These are phyloP conservation scores for Hypotaenidia okinawae DNA, from an alignment of 2,797 vertebrate species.

Conservation along the genomic window DNA sequence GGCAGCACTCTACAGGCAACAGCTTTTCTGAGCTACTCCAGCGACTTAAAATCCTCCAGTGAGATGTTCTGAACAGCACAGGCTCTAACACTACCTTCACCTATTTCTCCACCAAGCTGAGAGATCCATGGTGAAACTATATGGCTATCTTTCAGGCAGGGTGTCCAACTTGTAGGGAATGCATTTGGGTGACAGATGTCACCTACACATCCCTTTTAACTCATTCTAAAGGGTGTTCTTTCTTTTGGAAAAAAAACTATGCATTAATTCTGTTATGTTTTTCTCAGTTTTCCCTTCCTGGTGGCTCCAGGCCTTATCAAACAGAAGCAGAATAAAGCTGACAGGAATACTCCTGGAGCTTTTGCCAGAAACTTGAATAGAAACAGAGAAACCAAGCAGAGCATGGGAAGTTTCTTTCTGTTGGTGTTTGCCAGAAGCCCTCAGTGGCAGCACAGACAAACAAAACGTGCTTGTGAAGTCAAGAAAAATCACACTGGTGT, in stretches of 20 bases:
- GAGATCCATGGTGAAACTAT: background rate
- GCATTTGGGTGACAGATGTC: background rate
- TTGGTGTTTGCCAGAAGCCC: conserved; percentile 40
- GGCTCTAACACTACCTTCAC: background rate
- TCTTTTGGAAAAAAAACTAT: background rate
- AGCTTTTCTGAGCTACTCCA: background rate
- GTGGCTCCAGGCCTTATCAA: conserved; percentile 25
- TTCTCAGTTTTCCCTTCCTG: conserved; percentile 27
- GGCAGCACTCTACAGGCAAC: background rate
- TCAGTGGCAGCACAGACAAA: conserved; percentile 38
- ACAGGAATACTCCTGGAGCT: conserved; percentile 11
- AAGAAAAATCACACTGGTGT: conserved; percentile 3
- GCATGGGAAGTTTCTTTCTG: conserved; percentile 36
- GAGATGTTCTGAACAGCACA: background rate
- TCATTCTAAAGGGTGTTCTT: background rate
- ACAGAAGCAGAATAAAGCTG: conserved; percentile 32
- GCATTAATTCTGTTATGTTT: background rate
- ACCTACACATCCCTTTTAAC: background rate
- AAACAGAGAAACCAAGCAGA: conserved; percentile 37
- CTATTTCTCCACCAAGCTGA: background rate
- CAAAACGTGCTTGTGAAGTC: conserved; percentile 10
- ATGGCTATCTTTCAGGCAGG: background rate
- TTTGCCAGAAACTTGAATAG: conserved; percentile 50
- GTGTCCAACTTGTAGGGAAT: background rate
- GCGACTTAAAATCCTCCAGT: background rate